Conservation (phyloP, 2,113 vertebrate genomes). For the Apteryx mantelli region DNA sequence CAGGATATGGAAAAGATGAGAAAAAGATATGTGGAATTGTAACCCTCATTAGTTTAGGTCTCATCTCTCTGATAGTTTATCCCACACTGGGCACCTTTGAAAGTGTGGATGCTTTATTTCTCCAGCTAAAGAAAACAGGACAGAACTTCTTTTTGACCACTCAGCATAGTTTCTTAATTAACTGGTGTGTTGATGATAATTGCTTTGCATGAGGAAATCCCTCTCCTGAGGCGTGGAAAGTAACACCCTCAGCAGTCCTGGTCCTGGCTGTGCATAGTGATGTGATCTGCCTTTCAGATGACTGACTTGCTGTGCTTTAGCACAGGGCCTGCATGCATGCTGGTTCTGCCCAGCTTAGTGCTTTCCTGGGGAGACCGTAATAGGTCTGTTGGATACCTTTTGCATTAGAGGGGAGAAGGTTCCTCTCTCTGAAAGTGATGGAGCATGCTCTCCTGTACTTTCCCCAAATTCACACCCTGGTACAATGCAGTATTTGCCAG, state of each 20-base stretch:
- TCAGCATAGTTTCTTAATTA: not conserved
- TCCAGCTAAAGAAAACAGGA: not conserved
- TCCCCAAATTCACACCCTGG: not conserved
- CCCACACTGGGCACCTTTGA: not conserved
- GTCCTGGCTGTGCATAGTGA: not conserved
- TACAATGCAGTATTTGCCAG: not conserved
- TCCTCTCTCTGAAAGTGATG: not conserved
- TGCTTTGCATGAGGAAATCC: not conserved
- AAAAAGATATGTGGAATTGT: not conserved
- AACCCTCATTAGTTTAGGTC: not conserved
- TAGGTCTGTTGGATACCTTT: not conserved
- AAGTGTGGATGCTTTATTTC: not conserved
- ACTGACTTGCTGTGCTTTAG: not conserved
- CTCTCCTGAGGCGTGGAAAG: not conserved
- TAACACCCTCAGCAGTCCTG: not conserved
- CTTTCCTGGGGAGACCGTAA: not conserved
- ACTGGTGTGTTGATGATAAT: not conserved
- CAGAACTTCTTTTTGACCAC: not conserved
- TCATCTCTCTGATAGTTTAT: not conserved
- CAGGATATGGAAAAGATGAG: not conserved
- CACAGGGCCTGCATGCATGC: not conserved
- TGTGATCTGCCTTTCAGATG: not conserved
- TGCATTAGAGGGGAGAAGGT: not conserved
- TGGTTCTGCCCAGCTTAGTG: not conserved
- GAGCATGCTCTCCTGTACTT: accelerated